Percentiles rank a stretch among this genome's conserved stretches.
These are phyloP conservation scores for Entelurus aequoreus DNA, from an alignment of 2,113 vertebrate genomes.

Conservation along the genomic window DNA sequence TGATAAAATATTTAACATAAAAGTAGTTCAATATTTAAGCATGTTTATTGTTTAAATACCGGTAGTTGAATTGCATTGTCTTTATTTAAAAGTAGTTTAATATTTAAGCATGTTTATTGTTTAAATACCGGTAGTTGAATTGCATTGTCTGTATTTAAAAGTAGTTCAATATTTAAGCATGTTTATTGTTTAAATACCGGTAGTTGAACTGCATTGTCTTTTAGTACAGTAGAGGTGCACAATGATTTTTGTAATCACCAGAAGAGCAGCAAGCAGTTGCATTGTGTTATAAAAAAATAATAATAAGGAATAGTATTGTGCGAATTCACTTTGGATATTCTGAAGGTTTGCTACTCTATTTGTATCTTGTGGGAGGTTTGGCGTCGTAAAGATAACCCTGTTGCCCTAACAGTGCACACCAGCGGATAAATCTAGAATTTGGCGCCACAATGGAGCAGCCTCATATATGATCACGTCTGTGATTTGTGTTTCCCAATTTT, in stretches of 20 bases:
- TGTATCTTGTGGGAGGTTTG: constrained; percentile 9
- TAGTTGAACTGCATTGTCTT: neutral
- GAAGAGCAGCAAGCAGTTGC: constrained; percentile 8
- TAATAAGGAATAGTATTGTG: constrained; percentile 19
- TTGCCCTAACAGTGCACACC: neutral
- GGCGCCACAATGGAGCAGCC: constrained; percentile 32
- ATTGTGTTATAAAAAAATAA: neutral
- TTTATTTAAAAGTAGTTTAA: too few species aligned
- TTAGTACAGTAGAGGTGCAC: neutral
- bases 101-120: too few species aligned
- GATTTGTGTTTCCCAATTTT: constrained; percentile 28
- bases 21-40: too few species aligned
- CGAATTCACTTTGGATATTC: constrained; percentile 26
- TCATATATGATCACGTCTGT: constrained; percentile 25
- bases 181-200: too few species aligned
- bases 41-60: too few species aligned
- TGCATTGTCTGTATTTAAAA: neutral
- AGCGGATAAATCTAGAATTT: constrained; percentile 4
- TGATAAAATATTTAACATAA: too few species aligned
- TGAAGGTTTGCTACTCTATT: constrained; percentile 24
- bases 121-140: neutral
- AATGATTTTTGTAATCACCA: neutral
- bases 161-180: too few species aligned
- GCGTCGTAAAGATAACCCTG: constrained; percentile 6
- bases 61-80: neutral